Evolutionary conservation across 2,113 vertebrate species (phyloP).

Genomic region (Actenoides lindsayi): DNA sequence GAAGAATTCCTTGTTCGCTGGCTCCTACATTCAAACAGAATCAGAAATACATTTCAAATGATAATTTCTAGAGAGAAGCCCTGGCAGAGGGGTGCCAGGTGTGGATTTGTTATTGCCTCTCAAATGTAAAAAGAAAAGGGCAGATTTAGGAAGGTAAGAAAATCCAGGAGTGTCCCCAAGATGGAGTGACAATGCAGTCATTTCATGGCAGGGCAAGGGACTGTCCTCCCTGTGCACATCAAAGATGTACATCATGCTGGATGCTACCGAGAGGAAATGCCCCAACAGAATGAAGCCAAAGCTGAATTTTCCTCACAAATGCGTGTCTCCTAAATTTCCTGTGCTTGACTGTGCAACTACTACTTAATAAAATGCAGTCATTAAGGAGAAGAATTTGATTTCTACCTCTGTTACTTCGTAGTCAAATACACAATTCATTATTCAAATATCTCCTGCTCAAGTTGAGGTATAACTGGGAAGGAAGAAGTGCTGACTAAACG

Average conservation of each 20-base stretch:
- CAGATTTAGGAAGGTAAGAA: background rate
- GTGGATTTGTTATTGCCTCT: background rate
- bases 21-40: background rate
- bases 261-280: background rate
- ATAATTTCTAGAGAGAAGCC: background rate
- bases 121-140: background rate
- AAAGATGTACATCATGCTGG: background rate
- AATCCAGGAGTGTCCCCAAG: background rate
- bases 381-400: constrained; percentile 23
- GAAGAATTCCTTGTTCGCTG: background rate
- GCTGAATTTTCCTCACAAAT: background rate
- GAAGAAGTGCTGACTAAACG: constrained; percentile 62
- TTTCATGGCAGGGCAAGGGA: background rate
- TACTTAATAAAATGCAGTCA: background rate
- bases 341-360: background rate
- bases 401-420: background rate
- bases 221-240: background rate
- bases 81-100: background rate
- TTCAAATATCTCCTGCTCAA: constrained; percentile 1
- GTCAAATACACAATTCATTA: constrained; percentile 31
- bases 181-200: background rate
- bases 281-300: background rate
- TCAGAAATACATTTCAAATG: background rate
- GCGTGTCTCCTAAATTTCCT: background rate
- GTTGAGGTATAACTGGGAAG: background rate